A percentile compares a stretch with the other conserved stretches of the same genome.
Evolutionary conservation across 2,888 invertebrate genomes (phyloP).

Genomic region (Apodemia duryi): DNA sequence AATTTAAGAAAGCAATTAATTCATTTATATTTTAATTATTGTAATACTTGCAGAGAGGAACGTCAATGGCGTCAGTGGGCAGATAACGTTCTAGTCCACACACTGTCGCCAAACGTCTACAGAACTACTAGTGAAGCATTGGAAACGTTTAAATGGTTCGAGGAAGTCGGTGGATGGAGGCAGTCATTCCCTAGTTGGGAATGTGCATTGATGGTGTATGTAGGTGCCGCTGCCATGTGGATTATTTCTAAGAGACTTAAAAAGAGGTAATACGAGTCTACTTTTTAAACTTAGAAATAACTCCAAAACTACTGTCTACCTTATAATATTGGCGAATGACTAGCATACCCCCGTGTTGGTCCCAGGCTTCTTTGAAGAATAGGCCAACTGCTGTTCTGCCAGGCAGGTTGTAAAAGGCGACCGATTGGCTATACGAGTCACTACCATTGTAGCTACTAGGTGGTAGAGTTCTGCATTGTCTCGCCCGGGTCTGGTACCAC

Average conservation of each 20-base stretch:
- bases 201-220: constrained; percentile 90
- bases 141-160: constrained; percentile 96
- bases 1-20: background rate
- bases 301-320: too few species aligned
- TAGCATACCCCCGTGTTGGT: too few species aligned
- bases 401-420: too few species aligned
- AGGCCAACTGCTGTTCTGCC: too few species aligned
- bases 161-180: constrained; percentile 95
- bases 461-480: too few species aligned
- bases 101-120: constrained; percentile 97
- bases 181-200: constrained; percentile 93
- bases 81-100: constrained; percentile 93
- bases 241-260: constrained; percentile 93
- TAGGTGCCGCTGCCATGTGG: constrained; percentile 97
- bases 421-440: too few species aligned
- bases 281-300: background rate
- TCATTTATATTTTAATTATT: constrained; percentile 6
- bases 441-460: too few species aligned
- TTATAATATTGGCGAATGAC: too few species aligned
- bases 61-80: constrained; percentile 98
- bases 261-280: constrained; percentile 76
- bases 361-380: too few species aligned
- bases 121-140: constrained; percentile 90
- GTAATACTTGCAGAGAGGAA: constrained; percentile 85
- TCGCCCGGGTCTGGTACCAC: too few species aligned